Percentiles rank a stretch among this genome's conserved stretches.
These are phyloP conservation scores for Uromys caudimaculatus DNA, from an alignment of 2,797 vertebrate genomes.

Conservation along the genomic window DNA sequence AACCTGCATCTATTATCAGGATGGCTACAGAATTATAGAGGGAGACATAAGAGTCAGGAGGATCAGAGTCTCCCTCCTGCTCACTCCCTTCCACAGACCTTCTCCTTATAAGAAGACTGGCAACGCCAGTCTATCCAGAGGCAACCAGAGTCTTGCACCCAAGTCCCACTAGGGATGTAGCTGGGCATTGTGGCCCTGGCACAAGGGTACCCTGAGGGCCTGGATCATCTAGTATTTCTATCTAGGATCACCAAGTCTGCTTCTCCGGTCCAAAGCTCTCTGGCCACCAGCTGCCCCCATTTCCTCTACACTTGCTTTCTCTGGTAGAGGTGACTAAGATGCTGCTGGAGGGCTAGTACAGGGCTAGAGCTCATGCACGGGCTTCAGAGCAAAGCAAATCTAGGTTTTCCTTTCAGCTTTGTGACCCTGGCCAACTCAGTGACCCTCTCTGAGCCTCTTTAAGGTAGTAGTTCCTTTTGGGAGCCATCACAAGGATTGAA, in stretches of 20 bases:
- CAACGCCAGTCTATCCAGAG: background rate
- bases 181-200: accelerated
- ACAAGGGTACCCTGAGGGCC: accelerated
- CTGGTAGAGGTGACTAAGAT: too few species aligned
- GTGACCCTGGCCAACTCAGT: background rate
- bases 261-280: background rate
- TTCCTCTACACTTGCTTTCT: background rate
- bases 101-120: background rate
- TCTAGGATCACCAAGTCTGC: accelerated
- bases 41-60: background rate
- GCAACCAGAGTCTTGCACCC: background rate
- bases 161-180: accelerated
- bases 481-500: too few species aligned
- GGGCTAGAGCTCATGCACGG: accelerated
- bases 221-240: accelerated
- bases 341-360: accelerated
- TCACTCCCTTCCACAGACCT: accelerated
- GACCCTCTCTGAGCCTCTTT: background rate
- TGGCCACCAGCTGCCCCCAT: too few species aligned
- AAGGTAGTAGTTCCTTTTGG: background rate
- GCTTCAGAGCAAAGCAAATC: background rate
- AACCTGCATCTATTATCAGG: background rate
- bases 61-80: background rate
- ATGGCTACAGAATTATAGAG: background rate
- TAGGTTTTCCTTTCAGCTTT: background rate